A percentile compares a stretch with the other conserved stretches of the same genome.
These are phyloP conservation scores for Tyto alba DNA, from an alignment of 2,113 vertebrate genomes.

Conservation along the genomic window DNA sequence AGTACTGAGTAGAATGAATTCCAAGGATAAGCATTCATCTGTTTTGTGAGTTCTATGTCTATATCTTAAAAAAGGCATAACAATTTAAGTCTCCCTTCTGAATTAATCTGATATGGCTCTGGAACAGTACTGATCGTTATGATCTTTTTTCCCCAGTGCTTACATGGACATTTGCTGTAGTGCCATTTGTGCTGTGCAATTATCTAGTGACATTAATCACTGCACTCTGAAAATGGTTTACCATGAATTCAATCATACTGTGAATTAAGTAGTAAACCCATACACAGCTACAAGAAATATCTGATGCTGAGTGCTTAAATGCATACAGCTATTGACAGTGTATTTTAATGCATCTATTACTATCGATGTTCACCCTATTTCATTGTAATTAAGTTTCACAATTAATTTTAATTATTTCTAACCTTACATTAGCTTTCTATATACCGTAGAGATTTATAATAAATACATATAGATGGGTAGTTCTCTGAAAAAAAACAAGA, in stretches of 20 bases:
- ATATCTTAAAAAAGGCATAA: conserved; percentile 17
- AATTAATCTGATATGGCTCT: conserved; percentile 12
- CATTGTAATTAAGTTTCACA: background rate
- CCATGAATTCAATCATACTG: background rate
- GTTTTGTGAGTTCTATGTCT: background rate
- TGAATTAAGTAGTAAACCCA: background rate
- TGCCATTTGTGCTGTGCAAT: background rate
- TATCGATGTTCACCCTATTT: background rate
- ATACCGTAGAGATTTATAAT: background rate
- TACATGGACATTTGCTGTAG: background rate
- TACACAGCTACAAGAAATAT: background rate
- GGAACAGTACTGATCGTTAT: background rate
- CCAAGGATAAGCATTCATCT: background rate
- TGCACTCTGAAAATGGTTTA: background rate
- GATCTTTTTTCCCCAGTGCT: background rate
- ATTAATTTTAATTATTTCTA: conserved; percentile 5
- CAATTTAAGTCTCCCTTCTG: background rate
- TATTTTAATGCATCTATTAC: background rate
- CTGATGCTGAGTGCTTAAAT: background rate
- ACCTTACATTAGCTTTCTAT: background rate
- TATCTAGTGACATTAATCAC: background rate
- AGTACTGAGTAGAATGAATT: background rate
- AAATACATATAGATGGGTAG: background rate
- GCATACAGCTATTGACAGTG: background rate
- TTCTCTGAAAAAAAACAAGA: background rate